These are phyloP conservation scores for Tachysurus fulvidraco DNA, from an alignment of 2,113 vertebrate species.

Conservation along the genomic window DNA sequence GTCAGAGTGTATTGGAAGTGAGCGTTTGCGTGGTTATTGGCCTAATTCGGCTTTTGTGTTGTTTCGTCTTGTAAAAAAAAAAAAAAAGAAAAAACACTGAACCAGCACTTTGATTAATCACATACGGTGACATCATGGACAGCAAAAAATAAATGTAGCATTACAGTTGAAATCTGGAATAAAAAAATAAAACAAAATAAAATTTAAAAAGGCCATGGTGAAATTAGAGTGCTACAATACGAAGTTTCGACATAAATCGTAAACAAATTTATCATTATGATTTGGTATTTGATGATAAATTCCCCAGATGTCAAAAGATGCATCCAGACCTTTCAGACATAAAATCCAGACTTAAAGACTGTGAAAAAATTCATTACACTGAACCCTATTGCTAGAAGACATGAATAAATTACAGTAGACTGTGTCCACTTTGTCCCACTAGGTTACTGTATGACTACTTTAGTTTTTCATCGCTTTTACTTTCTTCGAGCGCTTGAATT, in stretches of 20 bases:
- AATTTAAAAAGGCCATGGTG: too few species aligned
- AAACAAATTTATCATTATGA: background rate
- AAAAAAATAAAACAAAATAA: too few species aligned
- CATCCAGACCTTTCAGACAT: background rate
- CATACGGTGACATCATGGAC: background rate
- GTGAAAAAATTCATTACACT: background rate
- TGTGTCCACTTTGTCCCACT: too few species aligned
- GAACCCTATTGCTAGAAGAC: background rate
- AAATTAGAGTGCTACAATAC: background rate
- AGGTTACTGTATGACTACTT: too few species aligned
- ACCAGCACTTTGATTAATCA: background rate
- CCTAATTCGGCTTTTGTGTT: slow-evolving; percentile 1
- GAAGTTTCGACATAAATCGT: background rate
- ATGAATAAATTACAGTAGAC: too few species aligned
- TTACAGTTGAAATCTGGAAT: too few species aligned
- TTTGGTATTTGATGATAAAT: background rate
- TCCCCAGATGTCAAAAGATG: background rate
- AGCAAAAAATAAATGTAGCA: background rate
- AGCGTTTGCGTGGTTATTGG: background rate
- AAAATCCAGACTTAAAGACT: background rate
- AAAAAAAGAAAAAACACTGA: background rate
- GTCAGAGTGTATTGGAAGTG: background rate
- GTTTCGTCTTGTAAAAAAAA: background rate
- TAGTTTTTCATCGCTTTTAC: too few species aligned
- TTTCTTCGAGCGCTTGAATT: too few species aligned